Evolutionary conservation across 2,797 vertebrate genomes (phyloP).

Genomic region (Paratrypauchen microcephalus): DNA sequence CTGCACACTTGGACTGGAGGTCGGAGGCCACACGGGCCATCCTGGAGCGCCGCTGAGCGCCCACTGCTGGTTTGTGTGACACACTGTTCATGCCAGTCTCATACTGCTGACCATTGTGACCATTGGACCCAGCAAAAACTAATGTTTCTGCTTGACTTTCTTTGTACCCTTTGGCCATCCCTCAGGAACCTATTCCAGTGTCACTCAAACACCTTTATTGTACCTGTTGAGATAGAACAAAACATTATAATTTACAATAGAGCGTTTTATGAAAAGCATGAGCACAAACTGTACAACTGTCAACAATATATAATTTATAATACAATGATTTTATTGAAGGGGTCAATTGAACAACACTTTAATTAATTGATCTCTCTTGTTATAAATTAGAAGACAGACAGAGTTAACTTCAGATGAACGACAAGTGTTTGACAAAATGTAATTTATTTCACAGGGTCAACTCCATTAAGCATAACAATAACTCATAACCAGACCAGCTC

Average conservation of each 20-base stretch:
- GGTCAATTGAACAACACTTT: background rate
- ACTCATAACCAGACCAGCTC: background rate
- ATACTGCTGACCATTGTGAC: slow-evolving; percentile 65
- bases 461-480: background rate
- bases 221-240: slow-evolving; percentile 43
- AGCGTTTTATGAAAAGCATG: background rate
- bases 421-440: background rate
- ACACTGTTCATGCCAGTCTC: slow-evolving; percentile 40
- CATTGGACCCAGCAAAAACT: slow-evolving; percentile 67
- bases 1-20: slow-evolving; percentile 87
- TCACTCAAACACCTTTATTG: slow-evolving; percentile 32
- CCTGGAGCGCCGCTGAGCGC: slow-evolving; percentile 45
- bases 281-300: too few species aligned
- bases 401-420: background rate
- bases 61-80: slow-evolving; percentile 17
- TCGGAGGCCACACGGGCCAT: slow-evolving; percentile 62
- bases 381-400: background rate
- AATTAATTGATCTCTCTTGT: background rate
- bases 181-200: slow-evolving; percentile 35
- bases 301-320: background rate
- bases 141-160: slow-evolving; percentile 70
- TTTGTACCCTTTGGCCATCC: slow-evolving; percentile 72
- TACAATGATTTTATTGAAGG: background rate
- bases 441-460: background rate
- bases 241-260: background rate